Base-by-base conservation (phyloP, 2,113 vertebrate genomes). In the Colistium nudipinnis region DNA sequence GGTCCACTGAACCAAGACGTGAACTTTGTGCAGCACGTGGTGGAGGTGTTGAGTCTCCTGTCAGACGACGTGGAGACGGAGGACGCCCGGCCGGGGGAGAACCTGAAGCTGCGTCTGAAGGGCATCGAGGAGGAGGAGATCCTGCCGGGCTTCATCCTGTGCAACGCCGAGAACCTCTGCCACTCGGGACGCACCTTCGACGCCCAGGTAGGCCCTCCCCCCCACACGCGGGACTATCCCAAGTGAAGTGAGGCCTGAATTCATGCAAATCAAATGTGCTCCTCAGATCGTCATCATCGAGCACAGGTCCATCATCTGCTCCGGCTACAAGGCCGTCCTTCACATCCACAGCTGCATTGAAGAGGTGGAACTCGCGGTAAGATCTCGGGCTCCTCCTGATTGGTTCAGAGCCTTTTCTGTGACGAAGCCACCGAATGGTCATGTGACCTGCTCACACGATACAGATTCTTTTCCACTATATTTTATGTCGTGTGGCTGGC, bases 301-400 rank as follows among this genome's bases (percentile, higher is more conserved):
- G 93, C 97, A 98, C 94, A 99, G 98, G 90, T 99, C 97, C 86
- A 98, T 99, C 94, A 99, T 99, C 92, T 99, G 97, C 91, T 96
- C 97, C 53, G 97, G 97, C 87, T 99, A 99, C 85, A 98, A 99
- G 64, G 97, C 97, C 70, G 96, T 99, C 80, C 93, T 99, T 78
- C 97, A 99, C 91, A 98, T 99, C 85, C 97, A 99, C 84, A 98
- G 96, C 74, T 99, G 97, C 91, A 98, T 98, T 74, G 97, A 99
- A 92, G 97, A 99, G 94, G 97, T 99, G 30, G 96, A 99, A 89
- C 98, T 99, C 84, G 95, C 95, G 83, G 97, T 99, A 91, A 94
- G 94, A 6, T 3, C 4, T 6, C 1, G 19, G 17, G 7, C 30
- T 31, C 30, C 7, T 17, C 16, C 14, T 20, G 2, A n/a, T 4